Evolutionary conservation across 2,888 invertebrate genomes (phyloP).

Genomic region (Hybos culiciformis): DNA sequence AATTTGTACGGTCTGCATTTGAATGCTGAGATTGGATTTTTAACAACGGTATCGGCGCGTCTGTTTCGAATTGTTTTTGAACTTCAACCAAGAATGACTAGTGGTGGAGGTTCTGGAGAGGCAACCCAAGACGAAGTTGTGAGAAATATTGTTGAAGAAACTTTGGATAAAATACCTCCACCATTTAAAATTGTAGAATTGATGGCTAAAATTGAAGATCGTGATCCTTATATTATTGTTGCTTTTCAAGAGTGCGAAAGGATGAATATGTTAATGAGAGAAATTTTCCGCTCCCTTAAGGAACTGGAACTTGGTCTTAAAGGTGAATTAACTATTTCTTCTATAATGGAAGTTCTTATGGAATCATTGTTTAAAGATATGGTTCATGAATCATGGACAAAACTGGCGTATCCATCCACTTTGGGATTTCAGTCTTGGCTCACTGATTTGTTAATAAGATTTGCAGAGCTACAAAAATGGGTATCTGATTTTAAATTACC

Average conservation of each 20-base stretch:
- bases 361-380: conserved; percentile 76
- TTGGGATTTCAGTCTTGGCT: conserved; percentile 76
- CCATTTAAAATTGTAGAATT: conserved; percentile 77
- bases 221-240: conserved; percentile 83
- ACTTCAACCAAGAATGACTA: conserved; percentile 75
- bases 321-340: conserved; percentile 85
- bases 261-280: conserved; percentile 77
- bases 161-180: conserved; percentile 76
- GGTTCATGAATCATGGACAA: conserved; percentile 77
- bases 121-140: conserved; percentile 61
- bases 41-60: conserved; percentile 73
- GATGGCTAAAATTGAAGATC: conserved; percentile 73
- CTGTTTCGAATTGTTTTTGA: conserved; percentile 76
- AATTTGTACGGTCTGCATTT: conserved; percentile 84
- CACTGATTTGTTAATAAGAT: conserved; percentile 64
- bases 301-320: conserved; percentile 83
- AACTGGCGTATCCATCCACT: conserved; percentile 77
- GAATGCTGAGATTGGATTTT: conserved; percentile 88
- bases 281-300: conserved; percentile 65
- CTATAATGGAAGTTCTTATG: conserved; percentile 81
- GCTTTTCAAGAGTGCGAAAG: conserved; percentile 88
- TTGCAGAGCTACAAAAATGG: conserved; percentile 77
- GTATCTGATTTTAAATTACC: conserved; percentile 79
- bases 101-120: conserved; percentile 45
- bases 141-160: conserved; percentile 65